Evolutionary conservation across 1,140 invertebrate species (phyloP), one percentile per base, ranked within the genome.

Genomic region (Cherax quadricarinatus): DNA sequence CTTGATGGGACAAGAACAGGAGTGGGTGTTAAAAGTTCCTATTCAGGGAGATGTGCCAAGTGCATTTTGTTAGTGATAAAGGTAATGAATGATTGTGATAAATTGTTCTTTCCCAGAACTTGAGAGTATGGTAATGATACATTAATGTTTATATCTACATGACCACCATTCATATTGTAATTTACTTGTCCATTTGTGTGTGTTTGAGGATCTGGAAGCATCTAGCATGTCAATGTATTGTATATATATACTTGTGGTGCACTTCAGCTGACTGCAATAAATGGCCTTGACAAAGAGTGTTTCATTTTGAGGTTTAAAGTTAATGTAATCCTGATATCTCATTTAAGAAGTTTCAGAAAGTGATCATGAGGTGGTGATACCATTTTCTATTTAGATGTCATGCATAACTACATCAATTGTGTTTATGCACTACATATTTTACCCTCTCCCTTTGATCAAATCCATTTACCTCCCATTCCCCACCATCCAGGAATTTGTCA

Each of bases 231-330:
- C n/a, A 0, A 18, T 80, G 21, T 53, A 41, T 78, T 57, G 12
- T 57, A 9, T 66, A 30, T 84, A 62, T 84, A 90, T 90, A 90
- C 88, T 90, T 90, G 49, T 81, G 88, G 73, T 89, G 88, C 49
- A 84, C 73, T 90, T 81, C 80, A 84, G 41, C 88, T 90, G 88
- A 90, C 81, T 90, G 88, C 88, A 90, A 90, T 90, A 90, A 90
- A 90, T 83, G 88, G 88, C 88, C 88, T 90, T 90, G 82, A 90
- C 88, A 84, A 85, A 30, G 24, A 57, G n/a, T 84, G 80, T 90
- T 75, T 89, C 66, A 7, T 79, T 88, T 18, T 9, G 9, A 4
- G 5, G 30, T 18, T 10, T 75, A 7, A 75, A 75, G 30, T 9
- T 24, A 24, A 4, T 66, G 4, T 66, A 66, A 16, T 66, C 5